Base-by-base conservation (phyloP, 2,888 invertebrate genomes). In the Meganola albula region DNA sequence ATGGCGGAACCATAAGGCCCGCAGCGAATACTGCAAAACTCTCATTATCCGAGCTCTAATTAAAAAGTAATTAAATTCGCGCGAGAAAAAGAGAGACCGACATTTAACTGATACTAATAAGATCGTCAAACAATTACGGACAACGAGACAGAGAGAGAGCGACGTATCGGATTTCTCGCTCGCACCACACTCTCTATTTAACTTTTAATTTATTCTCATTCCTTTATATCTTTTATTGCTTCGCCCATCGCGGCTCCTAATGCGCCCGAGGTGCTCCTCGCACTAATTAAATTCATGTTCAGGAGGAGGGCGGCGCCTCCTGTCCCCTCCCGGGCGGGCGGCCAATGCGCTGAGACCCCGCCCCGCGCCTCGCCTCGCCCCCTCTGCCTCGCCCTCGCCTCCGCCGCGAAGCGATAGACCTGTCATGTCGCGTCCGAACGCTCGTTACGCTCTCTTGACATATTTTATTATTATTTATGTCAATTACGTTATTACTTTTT, bases 171-270 rank as follows among this genome's bases (percentile, higher is more conserved):
- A 50, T 39, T 51, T 71, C 70, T 63, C 74, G 36, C 65, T 74
- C 67, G 34, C 59, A 38, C 75, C 42, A 65, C 50, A 55, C 63
- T 79, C 79, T 80, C 84, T 85, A 83, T 85, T 85, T 85, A 85
- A 85, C 84, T 85, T 84, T 85, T 85, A 84, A 85, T 85, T 85
- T 85, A 85, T 85, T 84, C 84, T 85, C 84, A 85, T 85, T 84
- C 84, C 85, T 85, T 85, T 85, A 85, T 85, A 85, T 84, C 84
- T 85, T 85, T 85, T 85, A 85, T 85, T 85, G 85, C 84, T 82
- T 83, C 82, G 78, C 84, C 84, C 85, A 80, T 82, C 77, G 84
- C 83, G 79, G 72, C 82, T 84, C 82, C 84, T 85, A 85, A 85
- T 85, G 82, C 80, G 84, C 76, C 78, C 69, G 82, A 84, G 84